Base-by-base conservation (phyloP, 2,888 invertebrate species). In the Laothoe populi region DNA sequence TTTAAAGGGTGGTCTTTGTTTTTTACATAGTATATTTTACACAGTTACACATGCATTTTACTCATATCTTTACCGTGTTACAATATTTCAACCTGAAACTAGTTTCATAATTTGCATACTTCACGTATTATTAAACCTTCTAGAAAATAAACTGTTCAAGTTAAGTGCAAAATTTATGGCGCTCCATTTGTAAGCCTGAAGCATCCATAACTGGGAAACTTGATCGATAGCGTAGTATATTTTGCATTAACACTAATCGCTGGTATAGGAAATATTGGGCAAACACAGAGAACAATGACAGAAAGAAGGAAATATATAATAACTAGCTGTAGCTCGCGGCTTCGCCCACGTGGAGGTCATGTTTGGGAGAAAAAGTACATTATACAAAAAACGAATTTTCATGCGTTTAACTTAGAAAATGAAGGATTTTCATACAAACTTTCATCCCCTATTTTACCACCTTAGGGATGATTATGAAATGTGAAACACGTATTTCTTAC, bases 211-310 rank as follows among this genome's bases (percentile, higher is more conserved):
- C 53, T 35, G 44, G 26, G 44, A 63, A 45, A 24, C 57, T 61
- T 57, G 38, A 63, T 58, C 53, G 26, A 49, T 35, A 49, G 19
- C 21, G 40, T 42, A 40, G 26, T 61, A 61, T 61, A 42, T 21
- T 61, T 75, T 71, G 70, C 70, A 73, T 75, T 67, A 70, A 69
- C 69, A 68, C 70, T 75, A 74, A 75, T 74, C 68, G 70, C 66
- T 69, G 73, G 70, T 74, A 60, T 84, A 85, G 87, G 86, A 88
- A 90, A 85, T 74, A 79, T 72, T 83, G 71, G 75, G 75, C 83
- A 87, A 90, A 90, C 89, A 90, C 88, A 84, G 76, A 67, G 79
- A 80, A 78, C 82, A n/a, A n/a, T n/a, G n/a, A n/a, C n/a, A n/a
- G n/a, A n/a, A n/a, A n/a, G n/a, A n/a, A n/a, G n/a, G n/a, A n/a